Base-by-base conservation (phyloP, 2,888 invertebrate species). In the Ophion costatus region DNA sequence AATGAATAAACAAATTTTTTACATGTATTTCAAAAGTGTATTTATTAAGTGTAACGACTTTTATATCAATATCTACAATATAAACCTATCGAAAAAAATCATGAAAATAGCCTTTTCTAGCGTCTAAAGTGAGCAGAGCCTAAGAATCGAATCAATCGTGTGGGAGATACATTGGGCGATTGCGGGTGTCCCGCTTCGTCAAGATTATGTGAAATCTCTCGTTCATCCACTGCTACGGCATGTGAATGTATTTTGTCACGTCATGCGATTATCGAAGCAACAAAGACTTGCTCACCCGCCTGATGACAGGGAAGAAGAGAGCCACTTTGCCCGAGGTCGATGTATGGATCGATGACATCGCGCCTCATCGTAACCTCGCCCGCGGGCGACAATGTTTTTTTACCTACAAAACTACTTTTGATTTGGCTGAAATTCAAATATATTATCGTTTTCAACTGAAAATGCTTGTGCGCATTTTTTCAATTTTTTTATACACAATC, bases 301-400 rank as follows among this genome's bases (percentile, higher is more conserved):
- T 80, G 51, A 63, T 56, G 69, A 75, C n/a, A 24, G 38, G 29
- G 4, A 51, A 51, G 51, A 51, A 51, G 0, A 51, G 51, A 17
- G n/a, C 38, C 66, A 66, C 75, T 81, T 75, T 76, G 75, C 29
- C 38, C 75, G 75, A 76, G 75, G 81, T 81, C 56, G 70, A 69
- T 81, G 63, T 64, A 69, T 74, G 14, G 69, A 81, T 81, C 75
- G 56, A 76, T 76, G 81, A 70, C 75, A 56, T 57, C 59, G 61
- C 69, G 51, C 61, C 38, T 7, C 3, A 59, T 29, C 67, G 51
- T 71, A 67, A 42, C 66, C 66, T 66, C 66, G 38, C 14, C 3
- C 38, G 67, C 57, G 80, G 33, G 66, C 51, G 7, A 4, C 1
- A 56, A n/a, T 73, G 11, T 73, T 71, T 22, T 57, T 71, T 71